Evolutionary conservation across 2,113 vertebrate species (phyloP), one percentile per base, ranked within the genome.

Genomic region (Antigone vipio): DNA sequence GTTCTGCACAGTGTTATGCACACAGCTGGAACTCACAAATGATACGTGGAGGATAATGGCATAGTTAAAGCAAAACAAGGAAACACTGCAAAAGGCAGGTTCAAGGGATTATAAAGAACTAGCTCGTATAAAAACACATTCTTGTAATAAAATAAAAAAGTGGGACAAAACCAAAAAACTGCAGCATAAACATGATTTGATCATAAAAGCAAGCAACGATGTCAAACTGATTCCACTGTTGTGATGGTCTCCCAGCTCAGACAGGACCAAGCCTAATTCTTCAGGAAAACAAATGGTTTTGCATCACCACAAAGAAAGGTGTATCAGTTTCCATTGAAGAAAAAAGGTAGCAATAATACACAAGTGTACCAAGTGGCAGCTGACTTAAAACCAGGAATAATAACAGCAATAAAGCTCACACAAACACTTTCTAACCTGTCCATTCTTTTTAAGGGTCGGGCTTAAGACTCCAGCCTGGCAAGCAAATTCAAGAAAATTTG

Each of bases 21-120:
- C 92, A 93, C 95, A 97, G 96, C 89, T 97, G 94, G 95, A 95
- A 74, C 74, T 91, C 89, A 93, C 94, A 89, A 92, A 87, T 91
- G 94, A 91, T 91, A 93, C 19, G 4, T 87, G 89, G 68, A 93
- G 93, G 87, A 93, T 94, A 95, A 93, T 59, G 81, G 82, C 38
- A 85, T 34, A 85, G 91, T 91, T 95, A 95, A 90, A 96, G 62
- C 69, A 94, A 95, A 93, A 89, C 78, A 89, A 71, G 26, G 83
- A 81, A 92, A 90, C 16, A 15, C 64, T 82, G 85, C 7, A 2
- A 89, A 96, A 95, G 56, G 84, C 67, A 96, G 84, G 78, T 91
- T 95, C 52, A 50, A 89, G 85, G 75, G 58, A 95, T 95, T 95
- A 92, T 69, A 92, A 95, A 92, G 83, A 91, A 67, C 38, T 45